Conservation (phyloP, 2,888 invertebrate genomes). For the Aporophyla lueneburgensis region DNA sequence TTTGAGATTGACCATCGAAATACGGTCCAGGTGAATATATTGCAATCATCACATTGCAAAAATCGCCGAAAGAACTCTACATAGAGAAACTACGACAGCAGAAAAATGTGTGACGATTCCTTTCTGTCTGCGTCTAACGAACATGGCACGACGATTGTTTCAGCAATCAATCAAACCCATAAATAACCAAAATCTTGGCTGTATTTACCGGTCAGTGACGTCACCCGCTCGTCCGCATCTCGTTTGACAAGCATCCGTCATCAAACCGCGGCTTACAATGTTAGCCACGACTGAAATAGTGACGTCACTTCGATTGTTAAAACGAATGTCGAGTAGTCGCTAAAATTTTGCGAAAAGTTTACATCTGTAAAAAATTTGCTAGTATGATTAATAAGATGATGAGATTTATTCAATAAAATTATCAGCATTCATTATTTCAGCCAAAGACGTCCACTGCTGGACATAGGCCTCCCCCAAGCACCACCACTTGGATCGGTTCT, state of each 20-base stretch:
- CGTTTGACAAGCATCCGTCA: slow-evolving; percentile 64
- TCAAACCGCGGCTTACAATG: slow-evolving; percentile 47
- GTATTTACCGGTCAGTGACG: slow-evolving; percentile 57
- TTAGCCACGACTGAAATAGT: slow-evolving; percentile 51
- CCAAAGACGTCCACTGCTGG: too few relatives aligned
- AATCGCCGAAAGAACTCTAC: not conserved
- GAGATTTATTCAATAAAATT: too few relatives aligned
- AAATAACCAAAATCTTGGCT: slow-evolving; percentile 69
- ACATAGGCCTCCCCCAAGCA: too few relatives aligned
- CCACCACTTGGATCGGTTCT: too few relatives aligned
- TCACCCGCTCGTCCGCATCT: slow-evolving; percentile 53
- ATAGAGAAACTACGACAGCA: slow-evolving; percentile 6
- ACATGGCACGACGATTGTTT: slow-evolving; percentile 53
- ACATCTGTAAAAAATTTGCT: too few relatives aligned
- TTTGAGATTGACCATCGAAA: too few relatives aligned
- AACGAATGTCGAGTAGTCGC: slow-evolving; percentile 48
- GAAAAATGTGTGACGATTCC: slow-evolving; percentile 41
- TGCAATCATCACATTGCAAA: slow-evolving; percentile 19
- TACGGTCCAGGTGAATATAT: not conserved
- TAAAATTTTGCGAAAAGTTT: slow-evolving; percentile 38
- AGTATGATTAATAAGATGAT: too few relatives aligned
- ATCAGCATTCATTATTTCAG: too few relatives aligned
- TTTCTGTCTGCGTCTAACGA: slow-evolving; percentile 45
- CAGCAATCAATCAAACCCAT: slow-evolving; percentile 67
- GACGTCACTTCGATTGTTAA: slow-evolving; percentile 59